phyloP scores from a whole-genome alignment of 2,797 vertebrate genomes.

The Coregonus suidteri region DNA sequence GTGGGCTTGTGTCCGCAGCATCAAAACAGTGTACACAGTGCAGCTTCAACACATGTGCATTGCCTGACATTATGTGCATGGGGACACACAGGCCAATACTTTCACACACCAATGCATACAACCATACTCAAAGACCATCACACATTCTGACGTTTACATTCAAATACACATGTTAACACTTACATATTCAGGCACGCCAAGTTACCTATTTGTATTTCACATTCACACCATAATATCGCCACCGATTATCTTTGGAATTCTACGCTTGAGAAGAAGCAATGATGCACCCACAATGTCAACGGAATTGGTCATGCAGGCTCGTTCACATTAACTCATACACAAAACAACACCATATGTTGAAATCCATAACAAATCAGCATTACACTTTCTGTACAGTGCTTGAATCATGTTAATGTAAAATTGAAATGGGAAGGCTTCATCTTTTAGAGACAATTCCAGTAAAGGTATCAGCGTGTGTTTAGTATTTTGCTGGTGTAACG shows the following conservation, averaged over 20 bases:
- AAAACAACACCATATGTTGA: conserved; percentile 3
- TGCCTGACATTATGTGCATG: too few species aligned
- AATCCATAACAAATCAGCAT: background rate
- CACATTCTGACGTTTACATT: background rate
- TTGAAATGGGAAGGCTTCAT: background rate
- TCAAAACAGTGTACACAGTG: background rate
- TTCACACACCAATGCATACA: background rate
- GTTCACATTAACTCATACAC: conserved; percentile 25
- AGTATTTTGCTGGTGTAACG: background rate
- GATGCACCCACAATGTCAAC: conserved; percentile 49
- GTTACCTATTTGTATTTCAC: background rate
- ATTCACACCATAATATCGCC: conserved; percentile 2
- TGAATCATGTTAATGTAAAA: background rate
- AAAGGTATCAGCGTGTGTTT: too few species aligned
- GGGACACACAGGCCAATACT: too few species aligned
- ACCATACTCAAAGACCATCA: background rate
- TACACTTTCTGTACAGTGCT: background rate
- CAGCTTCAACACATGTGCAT: too few species aligned
- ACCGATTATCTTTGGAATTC: background rate
- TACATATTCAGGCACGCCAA: conserved; percentile 10
- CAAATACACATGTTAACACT: background rate
- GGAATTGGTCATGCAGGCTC: conserved; percentile 54
- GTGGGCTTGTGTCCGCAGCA: conserved; percentile 10
- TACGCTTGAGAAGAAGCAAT: conserved; percentile 21
- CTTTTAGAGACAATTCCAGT: too few species aligned